phyloP scores from a whole-genome alignment of 2,888 invertebrate genomes.

The Mythimna lalbum region DNA sequence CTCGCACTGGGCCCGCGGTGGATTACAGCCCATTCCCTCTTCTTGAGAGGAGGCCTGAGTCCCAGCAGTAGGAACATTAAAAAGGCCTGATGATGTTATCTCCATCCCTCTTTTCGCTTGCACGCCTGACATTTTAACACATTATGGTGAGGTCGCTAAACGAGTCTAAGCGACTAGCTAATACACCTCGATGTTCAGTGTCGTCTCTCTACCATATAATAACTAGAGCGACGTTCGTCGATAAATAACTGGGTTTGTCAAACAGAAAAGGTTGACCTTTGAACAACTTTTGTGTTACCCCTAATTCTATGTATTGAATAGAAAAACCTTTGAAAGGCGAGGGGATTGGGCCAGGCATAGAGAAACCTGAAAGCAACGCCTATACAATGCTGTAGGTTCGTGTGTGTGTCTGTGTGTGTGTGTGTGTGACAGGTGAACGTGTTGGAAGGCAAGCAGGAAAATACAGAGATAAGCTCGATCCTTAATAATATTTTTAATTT shows the following conservation, averaged over 20 bases:
- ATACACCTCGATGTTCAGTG: background rate
- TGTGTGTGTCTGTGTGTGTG: too few species aligned
- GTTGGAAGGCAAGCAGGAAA: background rate
- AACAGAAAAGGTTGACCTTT: slow-evolving; percentile 28
- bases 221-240: background rate
- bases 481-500: slow-evolving; percentile 15
- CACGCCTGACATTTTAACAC: too few species aligned
- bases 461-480: background rate
- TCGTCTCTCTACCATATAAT: background rate
- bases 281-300: slow-evolving; percentile 18
- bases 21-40: too few species aligned
- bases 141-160: too few species aligned
- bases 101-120: too few species aligned
- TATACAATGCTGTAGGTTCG: background rate
- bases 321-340: slow-evolving; percentile 9
- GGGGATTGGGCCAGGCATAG: slow-evolving; percentile 10
- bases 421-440: background rate
- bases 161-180: too few species aligned
- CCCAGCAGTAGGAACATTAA: too few species aligned
- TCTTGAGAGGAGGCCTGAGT: too few species aligned
- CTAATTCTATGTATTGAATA: slow-evolving; percentile 29
- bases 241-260: background rate
- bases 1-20: too few species aligned
- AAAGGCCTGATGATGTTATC: too few species aligned
- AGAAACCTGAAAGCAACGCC: slow-evolving; percentile 8